These are phyloP conservation scores for Dermochelys coriacea DNA, from an alignment of 2,797 vertebrate genomes.

Conservation along the genomic window DNA sequence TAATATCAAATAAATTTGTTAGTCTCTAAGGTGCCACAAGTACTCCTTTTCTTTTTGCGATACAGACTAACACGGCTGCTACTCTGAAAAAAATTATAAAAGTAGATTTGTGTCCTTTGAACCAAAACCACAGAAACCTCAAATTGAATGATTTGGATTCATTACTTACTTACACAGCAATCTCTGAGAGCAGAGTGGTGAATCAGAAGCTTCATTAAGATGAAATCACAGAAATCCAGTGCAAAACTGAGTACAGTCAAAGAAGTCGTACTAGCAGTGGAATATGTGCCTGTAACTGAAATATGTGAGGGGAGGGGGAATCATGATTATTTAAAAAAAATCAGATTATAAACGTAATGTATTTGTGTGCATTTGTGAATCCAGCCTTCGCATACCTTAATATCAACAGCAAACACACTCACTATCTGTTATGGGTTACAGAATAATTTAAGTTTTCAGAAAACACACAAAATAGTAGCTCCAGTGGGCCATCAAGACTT, in stretches of 20 bases:
- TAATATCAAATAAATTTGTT: no score
- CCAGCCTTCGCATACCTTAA: background rate
- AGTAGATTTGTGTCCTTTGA: background rate
- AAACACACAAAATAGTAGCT: background rate
- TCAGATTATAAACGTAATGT: background rate
- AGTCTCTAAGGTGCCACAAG: no score
- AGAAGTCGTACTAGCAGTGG: background rate
- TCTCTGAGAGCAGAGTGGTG: background rate
- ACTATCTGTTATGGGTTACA: background rate
- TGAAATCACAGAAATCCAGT: background rate
- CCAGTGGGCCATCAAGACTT: background rate
- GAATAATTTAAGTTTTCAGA: background rate
- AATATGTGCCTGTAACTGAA: background rate
- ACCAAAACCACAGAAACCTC: background rate
- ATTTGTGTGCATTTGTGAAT: background rate
- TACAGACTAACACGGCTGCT: no score
- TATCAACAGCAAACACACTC: background rate
- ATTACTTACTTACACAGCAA: background rate
- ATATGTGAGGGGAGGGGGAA: background rate
- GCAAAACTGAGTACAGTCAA: background rate
- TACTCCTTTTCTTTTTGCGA: no score
- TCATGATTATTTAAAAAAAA: background rate
- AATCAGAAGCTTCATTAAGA: background rate
- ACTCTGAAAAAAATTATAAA: constrained; percentile 8
- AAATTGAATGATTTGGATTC: background rate